These are phyloP conservation scores for Coluber constrictor DNA, from an alignment of 2,797 vertebrate genomes.

Conservation along the genomic window DNA sequence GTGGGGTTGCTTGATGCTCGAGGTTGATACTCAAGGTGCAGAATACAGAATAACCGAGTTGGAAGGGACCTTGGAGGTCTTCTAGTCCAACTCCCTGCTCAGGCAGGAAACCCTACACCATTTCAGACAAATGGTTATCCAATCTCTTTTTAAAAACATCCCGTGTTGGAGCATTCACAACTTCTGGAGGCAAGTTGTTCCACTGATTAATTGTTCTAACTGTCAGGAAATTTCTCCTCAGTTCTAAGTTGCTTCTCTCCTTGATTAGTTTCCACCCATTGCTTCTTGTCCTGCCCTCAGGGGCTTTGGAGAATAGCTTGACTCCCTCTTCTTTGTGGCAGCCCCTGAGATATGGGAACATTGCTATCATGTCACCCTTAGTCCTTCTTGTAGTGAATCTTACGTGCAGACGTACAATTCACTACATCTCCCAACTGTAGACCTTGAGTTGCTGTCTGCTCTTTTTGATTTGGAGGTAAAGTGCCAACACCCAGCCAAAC, in stretches of 20 bases:
- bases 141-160: not conserved
- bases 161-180: no score
- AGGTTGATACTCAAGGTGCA: not conserved
- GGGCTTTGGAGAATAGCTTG: not conserved
- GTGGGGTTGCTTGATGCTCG: not conserved
- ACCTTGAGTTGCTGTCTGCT: not conserved
- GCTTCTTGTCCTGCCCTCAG: no score
- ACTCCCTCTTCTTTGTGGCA: not conserved
- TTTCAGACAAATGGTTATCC: not conserved
- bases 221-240: no score
- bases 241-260: no score
- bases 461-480: not conserved
- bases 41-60: not conserved
- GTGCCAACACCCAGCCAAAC: not conserved
- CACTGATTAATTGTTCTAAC: no score
- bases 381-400: not conserved
- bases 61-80: not conserved
- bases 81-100: not conserved
- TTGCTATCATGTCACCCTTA: not conserved
- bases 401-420: not conserved
- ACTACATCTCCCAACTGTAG: not conserved
- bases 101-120: not conserved
- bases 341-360: not conserved
- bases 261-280: no score
- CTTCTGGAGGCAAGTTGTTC: not conserved